phyloP scores from a whole-genome alignment of 2,797 vertebrate species.

The Poecilia picta region DNA sequence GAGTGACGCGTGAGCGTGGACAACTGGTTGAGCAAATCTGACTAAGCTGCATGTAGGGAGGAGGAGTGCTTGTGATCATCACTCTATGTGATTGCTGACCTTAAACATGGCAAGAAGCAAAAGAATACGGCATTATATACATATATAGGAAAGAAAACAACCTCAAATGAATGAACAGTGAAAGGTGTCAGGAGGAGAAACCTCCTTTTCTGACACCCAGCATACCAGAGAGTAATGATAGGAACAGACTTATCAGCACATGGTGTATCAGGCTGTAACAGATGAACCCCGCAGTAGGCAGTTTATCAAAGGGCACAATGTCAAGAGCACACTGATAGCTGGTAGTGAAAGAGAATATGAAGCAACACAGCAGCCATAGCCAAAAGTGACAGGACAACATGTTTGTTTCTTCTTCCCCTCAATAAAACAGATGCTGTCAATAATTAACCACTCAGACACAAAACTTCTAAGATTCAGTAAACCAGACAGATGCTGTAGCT shows the following conservation, averaged over 20 bases:
- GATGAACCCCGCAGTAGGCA: constrained; percentile 43
- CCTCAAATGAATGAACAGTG: constrained; percentile 33
- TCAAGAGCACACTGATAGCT: constrained; percentile 45
- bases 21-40: constrained; percentile 35
- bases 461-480: constrained; percentile 41
- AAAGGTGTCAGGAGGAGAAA: constrained; percentile 41
- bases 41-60: constrained; percentile 58
- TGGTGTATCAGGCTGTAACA: constrained; percentile 46
- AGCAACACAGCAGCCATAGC: constrained; percentile 20
- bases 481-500: constrained; percentile 22
- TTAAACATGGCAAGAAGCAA: constrained; percentile 41
- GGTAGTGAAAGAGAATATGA: constrained; percentile 14
- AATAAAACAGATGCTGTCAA: constrained; percentile 14
- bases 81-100: constrained; percentile 47
- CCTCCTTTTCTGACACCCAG: constrained; percentile 46
- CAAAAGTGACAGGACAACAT: constrained; percentile 29
- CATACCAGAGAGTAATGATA: constrained; percentile 36
- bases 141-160: constrained; percentile 35
- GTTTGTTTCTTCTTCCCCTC: constrained; percentile 27
- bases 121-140: constrained; percentile 60
- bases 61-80: constrained; percentile 53
- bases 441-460: constrained; percentile 40
- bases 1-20: constrained; percentile 20
- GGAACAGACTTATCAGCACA: constrained; percentile 50
- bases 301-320: constrained; percentile 61